Percentiles rank a stretch among this genome's conserved stretches.
phyloP scores from a whole-genome alignment of 2,113 vertebrate genomes.

The Daphoenositta chrysoptera region DNA sequence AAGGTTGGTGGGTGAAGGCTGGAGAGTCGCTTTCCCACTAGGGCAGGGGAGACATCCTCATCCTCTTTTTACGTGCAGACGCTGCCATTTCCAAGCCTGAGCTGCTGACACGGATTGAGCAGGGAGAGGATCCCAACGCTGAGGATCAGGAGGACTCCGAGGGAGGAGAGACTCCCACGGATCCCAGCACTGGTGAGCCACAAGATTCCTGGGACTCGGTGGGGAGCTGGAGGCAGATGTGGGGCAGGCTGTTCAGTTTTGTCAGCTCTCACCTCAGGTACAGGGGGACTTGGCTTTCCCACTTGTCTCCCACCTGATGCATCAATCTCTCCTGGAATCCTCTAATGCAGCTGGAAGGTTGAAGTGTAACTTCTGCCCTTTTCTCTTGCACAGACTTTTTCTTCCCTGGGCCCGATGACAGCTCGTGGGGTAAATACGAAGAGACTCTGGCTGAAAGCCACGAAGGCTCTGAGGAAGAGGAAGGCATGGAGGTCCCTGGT shows the following conservation, averaged over 20 bases:
- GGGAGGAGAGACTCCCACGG: neutral
- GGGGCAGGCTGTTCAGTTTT: neutral
- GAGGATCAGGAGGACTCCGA: neutral
- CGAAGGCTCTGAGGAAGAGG: conserved; percentile 68
- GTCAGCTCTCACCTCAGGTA: neutral
- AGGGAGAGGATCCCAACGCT: conserved; percentile 16
- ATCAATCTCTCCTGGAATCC: neutral
- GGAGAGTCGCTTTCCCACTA: fast-evolving
- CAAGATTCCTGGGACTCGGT: fast-evolving
- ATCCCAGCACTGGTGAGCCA: conserved; percentile 37
- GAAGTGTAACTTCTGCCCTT: neutral
- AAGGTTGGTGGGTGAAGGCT: conserved; percentile 14
- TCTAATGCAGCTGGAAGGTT: neutral
- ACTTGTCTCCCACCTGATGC: fast-evolving
- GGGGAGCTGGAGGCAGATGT: neutral
- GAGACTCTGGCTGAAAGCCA: conserved; percentile 63
- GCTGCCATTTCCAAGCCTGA: conserved; percentile 54
- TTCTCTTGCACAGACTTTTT: conserved; percentile 50
- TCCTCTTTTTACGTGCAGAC: neutral
- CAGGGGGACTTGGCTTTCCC: neutral
- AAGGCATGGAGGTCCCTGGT: conserved; percentile 44
- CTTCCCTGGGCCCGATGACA: conserved; percentile 67
- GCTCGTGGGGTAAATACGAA: conserved; percentile 72
- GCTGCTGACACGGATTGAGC: conserved; percentile 25
- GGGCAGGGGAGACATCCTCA: neutral